Evolutionary conservation across 2,797 vertebrate species (phyloP), one percentile per base, ranked within the genome.

Genomic region (Anisognathus igniventris): DNA sequence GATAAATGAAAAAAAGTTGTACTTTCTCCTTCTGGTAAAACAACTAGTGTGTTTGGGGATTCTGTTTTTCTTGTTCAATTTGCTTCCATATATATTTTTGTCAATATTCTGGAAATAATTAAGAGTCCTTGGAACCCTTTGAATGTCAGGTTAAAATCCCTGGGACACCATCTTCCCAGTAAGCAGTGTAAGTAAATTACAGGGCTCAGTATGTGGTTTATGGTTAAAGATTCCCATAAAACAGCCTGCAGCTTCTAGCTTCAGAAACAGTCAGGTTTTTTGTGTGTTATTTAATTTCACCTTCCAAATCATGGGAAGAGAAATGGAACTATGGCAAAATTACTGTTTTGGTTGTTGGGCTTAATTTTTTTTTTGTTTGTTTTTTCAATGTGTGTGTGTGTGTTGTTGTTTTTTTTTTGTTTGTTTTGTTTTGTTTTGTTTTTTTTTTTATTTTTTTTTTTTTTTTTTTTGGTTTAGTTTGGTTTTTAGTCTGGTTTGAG

Each of bases 101-200:
- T 62, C 42, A 86, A 74, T 92, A 91, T 88, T 95, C 87, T 93
- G 94, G 90, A 94, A 95, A 77, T 91, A 93, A 93, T 91, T 94
- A 94, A 30, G 61, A 83, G 72, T 20, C 31, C 7, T 74, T 75
- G 72, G 78, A 95, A 86, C 5, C 6, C 42, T 90, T 67, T 45
- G 57, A 61, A 92, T 66, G 68, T n/a, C 58, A 90, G 65, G 61
- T 90, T 91, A 88, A 95, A 88, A 71, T 68, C 73, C 21, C 19
- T 91, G 19, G 44, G 75, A 80, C 62, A 86, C 16, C 50, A 58
- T 75, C 72, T 79, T 89, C 72, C 61, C 82, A 80, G 90, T 80
- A 88, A 91, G 35, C 23, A 91, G 11, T 16, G 28, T 56, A 75
- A 88, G 78, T 58, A 95, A 96, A 95, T 94, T 95, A 91, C 35